phyloP scores from a whole-genome alignment of 2,797 vertebrate species.

The Falco columbarius region DNA sequence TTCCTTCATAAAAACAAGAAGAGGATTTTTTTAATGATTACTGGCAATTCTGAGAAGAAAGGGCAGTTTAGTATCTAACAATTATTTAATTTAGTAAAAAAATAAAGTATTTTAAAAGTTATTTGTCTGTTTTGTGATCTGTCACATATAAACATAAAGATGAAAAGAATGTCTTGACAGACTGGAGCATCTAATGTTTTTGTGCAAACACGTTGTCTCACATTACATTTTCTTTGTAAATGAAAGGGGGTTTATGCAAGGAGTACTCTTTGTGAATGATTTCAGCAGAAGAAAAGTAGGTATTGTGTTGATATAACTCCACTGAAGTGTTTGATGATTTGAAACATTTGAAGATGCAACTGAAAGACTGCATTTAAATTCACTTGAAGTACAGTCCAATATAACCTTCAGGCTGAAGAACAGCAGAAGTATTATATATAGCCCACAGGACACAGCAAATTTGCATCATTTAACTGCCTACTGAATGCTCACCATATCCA shows the following conservation, averaged over 20 bases:
- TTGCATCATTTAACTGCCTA: background rate
- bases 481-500: background rate
- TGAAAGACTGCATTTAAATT: background rate
- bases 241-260: background rate
- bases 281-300: background rate
- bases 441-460: background rate
- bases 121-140: background rate
- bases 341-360: background rate
- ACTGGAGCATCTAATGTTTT: background rate
- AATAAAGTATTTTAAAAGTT: background rate
- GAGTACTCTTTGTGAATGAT: background rate
- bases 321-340: background rate
- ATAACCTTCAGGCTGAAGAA: background rate
- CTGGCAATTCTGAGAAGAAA: background rate
- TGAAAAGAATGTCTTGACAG: background rate
- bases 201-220: background rate
- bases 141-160: background rate
- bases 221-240: background rate
- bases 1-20: background rate
- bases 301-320: background rate
- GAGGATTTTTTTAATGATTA: background rate
- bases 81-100: background rate
- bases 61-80: background rate
- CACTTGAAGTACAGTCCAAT: background rate
- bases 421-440: background rate